These are phyloP conservation scores for Conger conger DNA, from an alignment of 2,113 vertebrate genomes.

Conservation along the genomic window DNA sequence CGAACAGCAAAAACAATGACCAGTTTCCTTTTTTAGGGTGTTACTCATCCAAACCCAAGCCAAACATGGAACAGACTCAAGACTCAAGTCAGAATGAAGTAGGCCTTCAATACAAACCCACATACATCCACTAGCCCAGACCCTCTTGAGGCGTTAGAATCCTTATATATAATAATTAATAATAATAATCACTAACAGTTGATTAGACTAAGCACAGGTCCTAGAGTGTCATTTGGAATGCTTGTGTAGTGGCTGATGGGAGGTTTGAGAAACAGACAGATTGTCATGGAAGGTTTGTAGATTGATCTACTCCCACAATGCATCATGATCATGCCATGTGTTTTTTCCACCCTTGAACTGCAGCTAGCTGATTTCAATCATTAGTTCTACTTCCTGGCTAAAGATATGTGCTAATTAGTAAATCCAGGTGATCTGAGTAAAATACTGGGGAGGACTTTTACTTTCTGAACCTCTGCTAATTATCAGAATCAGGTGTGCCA, in stretches of 20 bases:
- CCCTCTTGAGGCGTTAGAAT: background rate
- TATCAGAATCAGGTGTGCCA: too few relatives aligned
- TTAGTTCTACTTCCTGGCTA: too few relatives aligned
- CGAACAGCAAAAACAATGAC: too few relatives aligned
- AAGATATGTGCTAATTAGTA: too few relatives aligned
- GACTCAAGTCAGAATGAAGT: background rate
- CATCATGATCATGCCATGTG: constrained; percentile 14
- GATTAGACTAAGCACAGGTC: too few relatives aligned
- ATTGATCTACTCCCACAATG: background rate
- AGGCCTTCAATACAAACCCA: background rate
- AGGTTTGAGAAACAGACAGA: background rate
- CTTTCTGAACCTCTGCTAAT: too few relatives aligned
- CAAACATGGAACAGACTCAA: background rate
- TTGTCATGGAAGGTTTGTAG: background rate
- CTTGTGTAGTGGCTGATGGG: background rate
- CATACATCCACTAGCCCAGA: background rate
- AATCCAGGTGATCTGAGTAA: too few relatives aligned
- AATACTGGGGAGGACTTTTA: too few relatives aligned
- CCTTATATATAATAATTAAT: too few relatives aligned
- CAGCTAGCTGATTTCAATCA: too few relatives aligned
- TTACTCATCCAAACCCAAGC: background rate
- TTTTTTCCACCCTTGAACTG: too few relatives aligned
- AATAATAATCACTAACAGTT: too few relatives aligned
- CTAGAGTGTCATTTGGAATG: background rate
- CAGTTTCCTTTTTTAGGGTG: background rate